Percentiles rank a stretch among this genome's conserved stretches.
phyloP scores from a whole-genome alignment of 2,888 invertebrate genomes.

The Lymantria monacha region DNA sequence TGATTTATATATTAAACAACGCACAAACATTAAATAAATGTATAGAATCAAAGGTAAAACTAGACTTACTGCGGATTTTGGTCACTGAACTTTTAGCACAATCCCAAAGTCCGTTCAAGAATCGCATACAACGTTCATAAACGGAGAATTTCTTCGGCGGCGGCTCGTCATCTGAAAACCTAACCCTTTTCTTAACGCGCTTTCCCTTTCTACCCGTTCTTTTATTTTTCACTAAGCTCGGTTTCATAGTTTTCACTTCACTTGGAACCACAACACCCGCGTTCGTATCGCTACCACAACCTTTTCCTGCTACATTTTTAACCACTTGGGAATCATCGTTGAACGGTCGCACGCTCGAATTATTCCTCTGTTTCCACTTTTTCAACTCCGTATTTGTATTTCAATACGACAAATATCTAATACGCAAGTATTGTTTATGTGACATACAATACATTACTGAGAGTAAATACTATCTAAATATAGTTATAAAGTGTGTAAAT shows the following conservation, averaged over 20 bases:
- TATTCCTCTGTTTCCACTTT: constrained; percentile 32
- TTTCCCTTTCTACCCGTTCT: constrained; percentile 45
- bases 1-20: too few species aligned
- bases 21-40: too few species aligned
- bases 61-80: constrained; percentile 59
- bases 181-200: constrained; percentile 62
- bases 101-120: constrained; percentile 62
- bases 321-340: constrained; percentile 44
- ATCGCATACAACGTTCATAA: constrained; percentile 53
- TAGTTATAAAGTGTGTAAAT: constrained; percentile 50
- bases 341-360: constrained; percentile 38
- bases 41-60: constrained; percentile 18
- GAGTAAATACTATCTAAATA: constrained; percentile 36
- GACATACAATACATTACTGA: constrained; percentile 48
- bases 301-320: constrained; percentile 51
- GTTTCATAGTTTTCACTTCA: constrained; percentile 60
- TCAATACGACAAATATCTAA: constrained; percentile 19
- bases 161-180: constrained; percentile 57
- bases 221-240: constrained; percentile 59
- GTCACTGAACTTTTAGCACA: constrained; percentile 52
- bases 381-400: constrained; percentile 55
- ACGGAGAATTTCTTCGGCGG: constrained; percentile 41
- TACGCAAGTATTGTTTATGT: constrained; percentile 37
- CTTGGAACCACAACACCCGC: constrained; percentile 38
- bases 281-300: constrained; percentile 26